Evolutionary conservation across 2,888 invertebrate species (phyloP), one percentile per base, ranked within the genome.

Genomic region (Pandemis heparana): DNA sequence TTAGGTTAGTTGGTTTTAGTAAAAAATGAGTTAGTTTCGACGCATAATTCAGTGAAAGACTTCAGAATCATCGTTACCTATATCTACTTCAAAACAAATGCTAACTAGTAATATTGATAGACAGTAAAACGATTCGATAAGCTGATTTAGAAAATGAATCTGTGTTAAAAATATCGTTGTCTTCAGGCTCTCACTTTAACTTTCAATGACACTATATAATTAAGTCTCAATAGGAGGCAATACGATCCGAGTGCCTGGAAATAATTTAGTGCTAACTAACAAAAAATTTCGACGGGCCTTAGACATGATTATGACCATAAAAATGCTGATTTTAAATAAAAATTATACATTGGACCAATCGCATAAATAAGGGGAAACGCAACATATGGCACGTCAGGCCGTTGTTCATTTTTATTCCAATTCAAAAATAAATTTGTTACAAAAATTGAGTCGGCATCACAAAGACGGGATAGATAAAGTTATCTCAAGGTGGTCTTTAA

Each of bases 261-360:
- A 60, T 69, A 74, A 74, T 74, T 74, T 74, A 74, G 41, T 65
- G 43, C 10, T 59, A 53, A 56, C 59, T 59, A 68, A 73, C 69
- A 70, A 74, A 74, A 73, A 64, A 69, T 43, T 43, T 61, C 70
- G 38, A 70, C 51, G 65, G 48, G 69, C 73, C 69, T 70, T 70
- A 74, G 67, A 48, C 64, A 61, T 85, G 85, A 85, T 89, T 87
- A 88, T 85, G 85, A 87, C 82, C 87, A 89, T 92, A 92, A 92
- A 73, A 91, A 90, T 88, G 87, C 88, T 88, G 87, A 90, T 91
- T 90, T 87, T 86, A 88, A 89, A 91, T 87, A 87, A 89, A 89
- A 91, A 89, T 84, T 85, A 88, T 84, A 86, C 85, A 82, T 81
- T 88, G 84, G 85, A 85, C 84, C 88, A 90, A 89, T 92, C 89